Evolutionary conservation across 2,888 invertebrate species (phyloP).

Genomic region (Tridacna gigas): DNA sequence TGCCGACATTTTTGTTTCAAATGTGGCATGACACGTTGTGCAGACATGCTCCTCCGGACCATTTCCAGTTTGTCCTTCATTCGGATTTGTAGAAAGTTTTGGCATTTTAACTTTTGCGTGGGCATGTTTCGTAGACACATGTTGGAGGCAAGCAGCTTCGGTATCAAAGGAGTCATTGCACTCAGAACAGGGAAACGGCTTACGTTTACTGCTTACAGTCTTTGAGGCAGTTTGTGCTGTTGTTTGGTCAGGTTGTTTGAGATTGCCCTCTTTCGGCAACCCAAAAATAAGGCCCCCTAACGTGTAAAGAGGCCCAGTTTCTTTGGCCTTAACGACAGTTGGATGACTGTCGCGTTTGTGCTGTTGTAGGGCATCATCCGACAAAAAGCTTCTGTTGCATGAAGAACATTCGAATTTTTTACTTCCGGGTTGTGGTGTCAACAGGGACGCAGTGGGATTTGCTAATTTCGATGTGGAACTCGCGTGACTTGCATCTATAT

Average conservation of each 20-base stretch:
- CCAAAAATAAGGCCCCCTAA: too few relatives aligned
- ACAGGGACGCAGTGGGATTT: not conserved
- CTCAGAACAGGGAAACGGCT: not conserved
- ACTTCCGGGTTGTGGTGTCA: not conserved
- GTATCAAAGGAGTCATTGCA: conserved; percentile 12
- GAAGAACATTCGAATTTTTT: not conserved
- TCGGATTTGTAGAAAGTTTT: not conserved
- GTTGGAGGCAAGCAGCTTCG: not conserved
- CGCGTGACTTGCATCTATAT: not conserved
- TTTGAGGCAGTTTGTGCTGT: too few relatives aligned
- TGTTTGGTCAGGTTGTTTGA: too few relatives aligned
- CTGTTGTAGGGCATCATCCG: not conserved
- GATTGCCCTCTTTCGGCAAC: too few relatives aligned
- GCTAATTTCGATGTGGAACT: not conserved
- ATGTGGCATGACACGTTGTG: conserved; percentile 3
- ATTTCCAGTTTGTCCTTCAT: not conserved
- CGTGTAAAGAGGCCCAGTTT: too few relatives aligned
- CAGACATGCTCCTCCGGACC: conserved; percentile 10
- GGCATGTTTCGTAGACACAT: not conserved
- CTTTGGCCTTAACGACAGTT: too few relatives aligned
- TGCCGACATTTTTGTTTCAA: not conserved
- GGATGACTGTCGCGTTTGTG: conserved; percentile 1
- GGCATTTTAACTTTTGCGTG: not conserved
- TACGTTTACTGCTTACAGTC: not conserved
- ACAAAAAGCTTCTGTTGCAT: not conserved